Conservation (phyloP, 2,113 vertebrate genomes). For the Rhinogobius similis region DNA sequence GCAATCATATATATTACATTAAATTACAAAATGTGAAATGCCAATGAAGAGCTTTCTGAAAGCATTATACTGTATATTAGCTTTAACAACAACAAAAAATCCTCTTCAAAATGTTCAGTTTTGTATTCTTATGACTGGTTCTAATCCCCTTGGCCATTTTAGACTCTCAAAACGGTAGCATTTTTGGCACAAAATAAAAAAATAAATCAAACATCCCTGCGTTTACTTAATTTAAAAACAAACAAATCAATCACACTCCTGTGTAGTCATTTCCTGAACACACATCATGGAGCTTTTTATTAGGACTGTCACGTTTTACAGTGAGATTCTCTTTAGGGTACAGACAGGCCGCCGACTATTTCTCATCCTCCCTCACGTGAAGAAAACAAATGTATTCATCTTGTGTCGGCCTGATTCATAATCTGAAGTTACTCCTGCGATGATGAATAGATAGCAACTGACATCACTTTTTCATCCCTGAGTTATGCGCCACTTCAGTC, state of each 20-base stretch:
- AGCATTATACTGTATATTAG: too few relatives aligned
- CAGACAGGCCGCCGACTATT: conserved; percentile 24
- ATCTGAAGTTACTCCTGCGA: conserved; percentile 11
- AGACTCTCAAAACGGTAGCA: background rate
- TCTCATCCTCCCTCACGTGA: conserved; percentile 22
- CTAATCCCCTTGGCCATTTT: background rate
- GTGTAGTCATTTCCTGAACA: background rate
- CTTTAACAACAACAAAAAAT: too few relatives aligned
- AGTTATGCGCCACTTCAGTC: conserved; percentile 13
- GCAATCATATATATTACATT: too few relatives aligned
- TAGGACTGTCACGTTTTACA: conserved; percentile 37
- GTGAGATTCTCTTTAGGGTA: conserved; percentile 23
- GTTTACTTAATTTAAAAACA: background rate
- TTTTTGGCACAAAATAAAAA: background rate
- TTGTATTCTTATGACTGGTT: too few relatives aligned
- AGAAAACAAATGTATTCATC: conserved; percentile 46
- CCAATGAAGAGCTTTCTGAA: background rate
- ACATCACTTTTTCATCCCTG: conserved; percentile 21
- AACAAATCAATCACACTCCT: background rate
- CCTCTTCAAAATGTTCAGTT: too few relatives aligned
- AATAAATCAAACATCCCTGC: background rate
- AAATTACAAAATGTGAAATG: too few relatives aligned
- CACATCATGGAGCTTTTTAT: conserved; percentile 19
- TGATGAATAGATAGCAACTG: conserved; percentile 39
- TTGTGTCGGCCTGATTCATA: conserved; percentile 33